phyloP scores from a whole-genome alignment of 2,113 vertebrate species.

The Pangasianodon hypophthalmus region DNA sequence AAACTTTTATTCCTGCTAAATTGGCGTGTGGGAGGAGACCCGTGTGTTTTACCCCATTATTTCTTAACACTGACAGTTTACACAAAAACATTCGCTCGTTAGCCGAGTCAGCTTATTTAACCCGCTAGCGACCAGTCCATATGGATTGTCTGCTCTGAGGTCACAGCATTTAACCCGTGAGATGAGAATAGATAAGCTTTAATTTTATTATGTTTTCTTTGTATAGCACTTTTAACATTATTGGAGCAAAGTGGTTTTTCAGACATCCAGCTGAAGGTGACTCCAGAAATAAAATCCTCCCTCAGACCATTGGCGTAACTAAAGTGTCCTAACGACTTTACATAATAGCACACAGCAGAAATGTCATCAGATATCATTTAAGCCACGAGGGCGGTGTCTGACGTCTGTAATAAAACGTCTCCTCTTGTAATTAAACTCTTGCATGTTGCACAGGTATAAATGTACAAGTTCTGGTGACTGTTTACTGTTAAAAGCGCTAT shows the following conservation, averaged over 20 bases:
- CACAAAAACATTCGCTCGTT: neutral
- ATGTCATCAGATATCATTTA: neutral
- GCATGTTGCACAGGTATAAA: too few relatives aligned
- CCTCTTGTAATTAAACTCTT: too few relatives aligned
- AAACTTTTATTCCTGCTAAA: conserved; percentile 3
- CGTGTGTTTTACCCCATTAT: neutral
- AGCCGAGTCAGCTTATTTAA: neutral
- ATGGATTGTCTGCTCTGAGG: neutral
- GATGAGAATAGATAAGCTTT: neutral
- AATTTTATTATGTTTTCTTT: neutral
- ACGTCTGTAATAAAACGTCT: neutral
- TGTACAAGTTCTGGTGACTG: too few relatives aligned
- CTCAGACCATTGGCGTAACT: neutral
- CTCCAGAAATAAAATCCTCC: too few relatives aligned
- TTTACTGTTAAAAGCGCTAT: too few relatives aligned
- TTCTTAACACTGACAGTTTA: neutral
- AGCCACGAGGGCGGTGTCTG: neutral
- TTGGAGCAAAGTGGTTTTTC: neutral
- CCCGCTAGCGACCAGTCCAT: neutral
- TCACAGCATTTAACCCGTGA: neutral
- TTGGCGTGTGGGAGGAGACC: neutral
- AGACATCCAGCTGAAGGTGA: neutral
- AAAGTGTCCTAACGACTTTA: neutral
- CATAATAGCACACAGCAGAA: neutral
- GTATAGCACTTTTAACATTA: neutral